phyloP scores from a whole-genome alignment of 1,140 invertebrate genomes.

The Nephila pilipes region DNA sequence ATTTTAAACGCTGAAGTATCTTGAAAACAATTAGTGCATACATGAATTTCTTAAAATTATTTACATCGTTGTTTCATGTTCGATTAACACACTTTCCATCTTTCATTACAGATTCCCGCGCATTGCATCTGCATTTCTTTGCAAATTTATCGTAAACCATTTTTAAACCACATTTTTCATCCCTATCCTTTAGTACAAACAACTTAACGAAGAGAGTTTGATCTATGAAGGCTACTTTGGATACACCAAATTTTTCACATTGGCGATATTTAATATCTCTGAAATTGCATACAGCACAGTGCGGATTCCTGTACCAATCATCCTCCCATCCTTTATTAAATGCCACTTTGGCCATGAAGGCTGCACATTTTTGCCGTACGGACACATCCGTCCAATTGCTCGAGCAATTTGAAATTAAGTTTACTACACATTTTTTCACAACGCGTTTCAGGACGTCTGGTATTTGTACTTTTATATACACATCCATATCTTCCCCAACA shows the following conservation, averaged over 20 bases:
- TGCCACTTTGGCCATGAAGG: not conserved
- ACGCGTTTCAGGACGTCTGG: not conserved
- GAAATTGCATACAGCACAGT: not conserved
- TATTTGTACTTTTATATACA: not conserved
- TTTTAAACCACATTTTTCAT: not conserved
- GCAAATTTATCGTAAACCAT: not conserved
- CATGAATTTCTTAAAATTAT: too few species aligned
- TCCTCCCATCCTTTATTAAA: not conserved
- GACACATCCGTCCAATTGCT: not conserved
- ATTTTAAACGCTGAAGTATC: too few species aligned
- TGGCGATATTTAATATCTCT: not conserved
- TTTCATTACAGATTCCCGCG: not conserved
- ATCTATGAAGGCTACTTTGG: not conserved
- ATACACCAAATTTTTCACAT: not conserved
- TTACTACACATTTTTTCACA: not conserved
- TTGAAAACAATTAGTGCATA: too few species aligned
- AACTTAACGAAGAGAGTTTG: not conserved
- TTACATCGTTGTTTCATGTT: not conserved
- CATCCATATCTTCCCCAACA: too few species aligned
- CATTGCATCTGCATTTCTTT: constrained; percentile 17
- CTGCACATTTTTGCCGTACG: not conserved
- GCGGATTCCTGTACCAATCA: not conserved
- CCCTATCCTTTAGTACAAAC: not conserved
- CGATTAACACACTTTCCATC: not conserved
- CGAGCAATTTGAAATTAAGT: not conserved